A percentile compares a stretch with the other conserved stretches of the same genome.
Conservation (phyloP, 2,113 vertebrate species). For the Hydropotes inermis region DNA sequence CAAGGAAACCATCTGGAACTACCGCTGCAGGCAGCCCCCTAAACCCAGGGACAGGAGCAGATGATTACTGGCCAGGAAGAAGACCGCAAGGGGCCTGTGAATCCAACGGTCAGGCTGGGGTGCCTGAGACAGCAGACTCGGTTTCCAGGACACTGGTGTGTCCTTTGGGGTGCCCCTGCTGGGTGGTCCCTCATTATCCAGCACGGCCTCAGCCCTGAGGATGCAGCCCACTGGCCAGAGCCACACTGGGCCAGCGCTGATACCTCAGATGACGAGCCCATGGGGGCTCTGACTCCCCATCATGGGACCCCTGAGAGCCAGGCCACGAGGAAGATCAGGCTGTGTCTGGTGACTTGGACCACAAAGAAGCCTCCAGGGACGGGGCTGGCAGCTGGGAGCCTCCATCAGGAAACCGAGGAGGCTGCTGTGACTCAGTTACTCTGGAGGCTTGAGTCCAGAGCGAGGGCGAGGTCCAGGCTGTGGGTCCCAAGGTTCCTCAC, state of each 20-base stretch:
- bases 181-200: neutral
- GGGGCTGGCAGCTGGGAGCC: neutral
- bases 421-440: neutral
- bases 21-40: neutral
- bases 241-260: neutral
- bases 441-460: neutral
- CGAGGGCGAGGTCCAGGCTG: neutral
- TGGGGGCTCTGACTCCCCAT: neutral
- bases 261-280: neutral
- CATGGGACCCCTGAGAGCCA: neutral
- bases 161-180: too few relatives aligned
- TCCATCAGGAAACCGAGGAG: neutral
- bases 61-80: neutral
- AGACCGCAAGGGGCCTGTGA: neutral
- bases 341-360: neutral
- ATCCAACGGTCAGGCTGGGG: rapidly evolving
- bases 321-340: neutral
- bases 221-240: neutral
- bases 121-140: neutral
- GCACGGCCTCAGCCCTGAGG: neutral
- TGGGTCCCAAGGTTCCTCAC: neutral
- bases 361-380: neutral
- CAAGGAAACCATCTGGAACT: neutral
- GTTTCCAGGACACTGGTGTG: neutral
- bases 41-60: neutral